Conservation (phyloP, 1,140 invertebrate species). For the Danaus plexippus region DNA sequence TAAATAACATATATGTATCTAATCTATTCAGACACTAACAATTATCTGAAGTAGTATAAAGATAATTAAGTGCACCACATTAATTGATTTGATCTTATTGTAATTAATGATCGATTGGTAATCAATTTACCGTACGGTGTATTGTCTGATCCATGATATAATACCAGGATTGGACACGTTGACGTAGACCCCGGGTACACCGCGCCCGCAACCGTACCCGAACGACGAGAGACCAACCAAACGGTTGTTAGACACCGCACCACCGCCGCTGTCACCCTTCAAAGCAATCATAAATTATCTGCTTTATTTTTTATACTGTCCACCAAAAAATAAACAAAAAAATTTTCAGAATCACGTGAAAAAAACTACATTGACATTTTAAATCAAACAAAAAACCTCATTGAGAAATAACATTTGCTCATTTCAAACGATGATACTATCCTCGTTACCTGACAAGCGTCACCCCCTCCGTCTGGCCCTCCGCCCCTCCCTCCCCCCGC, state of each 20-base stretch:
- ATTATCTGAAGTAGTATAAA: too few relatives aligned
- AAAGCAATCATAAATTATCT: too few relatives aligned
- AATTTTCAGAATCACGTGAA: neutral
- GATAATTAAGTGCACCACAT: too few relatives aligned
- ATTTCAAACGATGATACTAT: too few relatives aligned
- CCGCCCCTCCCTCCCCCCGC: constrained; percentile 32
- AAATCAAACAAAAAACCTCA: too few relatives aligned
- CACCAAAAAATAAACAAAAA: neutral
- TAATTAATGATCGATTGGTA: too few relatives aligned
- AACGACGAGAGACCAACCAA: constrained; percentile 73
- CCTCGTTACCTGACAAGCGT: constrained; percentile 44
- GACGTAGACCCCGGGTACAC: constrained; percentile 73
- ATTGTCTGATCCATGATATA: constrained; percentile 32
- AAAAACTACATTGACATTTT: too few relatives aligned
- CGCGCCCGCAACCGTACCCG: constrained; percentile 72
- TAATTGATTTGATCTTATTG: too few relatives aligned
- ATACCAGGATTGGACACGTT: constrained; percentile 33
- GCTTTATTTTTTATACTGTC: too few relatives aligned
- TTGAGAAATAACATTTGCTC: too few relatives aligned
- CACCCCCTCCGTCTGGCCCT: constrained; percentile 20
- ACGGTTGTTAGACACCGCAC: constrained; percentile 41
- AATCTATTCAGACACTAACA: too few relatives aligned
- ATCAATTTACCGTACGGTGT: constrained; percentile 16
- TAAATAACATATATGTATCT: too few relatives aligned
- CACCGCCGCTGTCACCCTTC: constrained; percentile 64